Base-by-base conservation (phyloP, 2,113 vertebrate species). In the Crotalus helleri region DNA sequence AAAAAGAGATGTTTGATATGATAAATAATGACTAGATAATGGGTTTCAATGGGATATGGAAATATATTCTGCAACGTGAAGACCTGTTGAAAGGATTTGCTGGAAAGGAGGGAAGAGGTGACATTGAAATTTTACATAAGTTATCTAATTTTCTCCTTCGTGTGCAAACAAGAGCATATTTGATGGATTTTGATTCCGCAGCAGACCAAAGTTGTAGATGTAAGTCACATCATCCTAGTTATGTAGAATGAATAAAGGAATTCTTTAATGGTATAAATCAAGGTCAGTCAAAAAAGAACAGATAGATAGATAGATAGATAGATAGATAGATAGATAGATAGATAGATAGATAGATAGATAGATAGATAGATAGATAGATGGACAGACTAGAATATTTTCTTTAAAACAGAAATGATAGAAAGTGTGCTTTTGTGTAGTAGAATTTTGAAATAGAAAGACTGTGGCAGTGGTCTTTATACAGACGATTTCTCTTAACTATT, bases 21-120 rank as follows among this genome's bases (percentile, higher is more conserved):
- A 97, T 98, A 98, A 98, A 97, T 98, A 97, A 96, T 96, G 96
- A 96, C 95, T 96, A 94, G 95, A 97, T 98, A 98, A 98, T 98
- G 95, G 97, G 97, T 98, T 98, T 98, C 97, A 97, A 88, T 97
- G 98, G 97, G 98, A 98, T 97, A 98, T 98, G 97, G 96, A 98
- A 98, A 98, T 98, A 94, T 19, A 93, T 96, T 92, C 58, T 94
- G 96, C 89, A 97, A 95, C 91, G 93, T 26, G 92, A 96, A 95
- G 95, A 96, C 91, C 87, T 94, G 51, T 93, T 93, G 92, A 95
- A 94, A 58, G 90, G 86, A 21, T 89, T 93, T 93, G 85, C 88
- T 91, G 69, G 85, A 53, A 94, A 19, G 88, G 92, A 44, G 1
- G 11, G 51, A 13, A 3, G 15, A 44, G 15, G 90, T 81, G 2